Percentiles rank a stretch among this genome's conserved stretches.
Conservation (phyloP, 2,797 vertebrate genomes). For the Mus spretus region DNA sequence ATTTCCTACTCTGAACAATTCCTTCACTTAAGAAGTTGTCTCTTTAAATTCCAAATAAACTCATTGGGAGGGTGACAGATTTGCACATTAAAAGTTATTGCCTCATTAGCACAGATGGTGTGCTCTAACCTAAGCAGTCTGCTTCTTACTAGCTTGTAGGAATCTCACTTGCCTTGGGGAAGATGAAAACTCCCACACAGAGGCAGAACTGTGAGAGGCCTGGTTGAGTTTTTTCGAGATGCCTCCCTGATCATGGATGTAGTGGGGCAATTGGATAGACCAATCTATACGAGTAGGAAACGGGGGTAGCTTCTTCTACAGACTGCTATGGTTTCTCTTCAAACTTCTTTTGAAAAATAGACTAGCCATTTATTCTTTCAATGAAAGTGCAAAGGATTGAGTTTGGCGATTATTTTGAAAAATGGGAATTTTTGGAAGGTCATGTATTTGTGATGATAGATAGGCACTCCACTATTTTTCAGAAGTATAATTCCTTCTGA, state of each 20-base stretch:
- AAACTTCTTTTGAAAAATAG: background rate
- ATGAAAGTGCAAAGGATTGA: background rate
- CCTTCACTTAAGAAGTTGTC: constrained; percentile 58
- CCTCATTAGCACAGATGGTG: constrained; percentile 47
- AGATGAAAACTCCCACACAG: background rate
- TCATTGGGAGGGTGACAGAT: constrained; percentile 38
- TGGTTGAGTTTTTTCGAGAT: background rate
- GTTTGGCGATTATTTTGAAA: constrained; percentile 16
- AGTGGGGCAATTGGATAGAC: background rate
- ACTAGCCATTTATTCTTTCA: constrained; percentile 27
- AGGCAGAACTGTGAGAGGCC: background rate
- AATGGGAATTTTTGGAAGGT: background rate
- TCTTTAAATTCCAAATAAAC: constrained; percentile 63
- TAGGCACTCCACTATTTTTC: background rate
- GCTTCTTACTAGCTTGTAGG: background rate
- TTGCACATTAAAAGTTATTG: constrained; percentile 64
- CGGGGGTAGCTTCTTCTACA: background rate
- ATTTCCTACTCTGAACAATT: constrained; percentile 24
- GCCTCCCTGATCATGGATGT: background rate
- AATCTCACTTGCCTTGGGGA: background rate
- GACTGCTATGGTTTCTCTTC: background rate
- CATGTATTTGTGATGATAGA: constrained; percentile 51
- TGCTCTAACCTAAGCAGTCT: constrained; percentile 10
- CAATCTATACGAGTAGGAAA: background rate
- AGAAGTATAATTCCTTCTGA: constrained; percentile 43